Conservation (phyloP, 2,113 vertebrate genomes). For the Tympanuchus pallidicinctus region DNA sequence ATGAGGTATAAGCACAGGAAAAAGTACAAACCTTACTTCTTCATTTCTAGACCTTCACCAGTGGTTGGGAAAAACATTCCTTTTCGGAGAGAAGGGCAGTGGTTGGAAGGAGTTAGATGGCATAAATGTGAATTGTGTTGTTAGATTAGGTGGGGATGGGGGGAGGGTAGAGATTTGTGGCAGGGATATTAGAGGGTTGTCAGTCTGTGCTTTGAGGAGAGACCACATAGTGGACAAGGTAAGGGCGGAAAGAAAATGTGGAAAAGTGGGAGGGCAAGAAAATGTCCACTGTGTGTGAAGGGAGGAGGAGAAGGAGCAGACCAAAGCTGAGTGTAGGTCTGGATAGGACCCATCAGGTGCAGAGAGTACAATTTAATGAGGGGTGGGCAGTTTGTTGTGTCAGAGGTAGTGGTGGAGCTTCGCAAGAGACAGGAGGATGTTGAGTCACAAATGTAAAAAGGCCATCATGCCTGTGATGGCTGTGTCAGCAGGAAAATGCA, state of each 20-base stretch:
- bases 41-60: background rate
- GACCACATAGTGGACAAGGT: background rate
- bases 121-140: background rate
- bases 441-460: background rate
- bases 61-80: background rate
- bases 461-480: background rate
- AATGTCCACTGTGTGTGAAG: background rate
- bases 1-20: background rate
- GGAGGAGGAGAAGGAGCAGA: background rate
- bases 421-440: background rate
- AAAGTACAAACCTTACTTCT: background rate
- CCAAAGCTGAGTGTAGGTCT: background rate
- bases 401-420: rapidly evolving
- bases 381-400: background rate
- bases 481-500: background rate
- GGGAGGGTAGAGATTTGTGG: background rate
- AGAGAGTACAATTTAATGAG: background rate
- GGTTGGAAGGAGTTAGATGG: background rate
- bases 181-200: background rate
- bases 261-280: background rate
- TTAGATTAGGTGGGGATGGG: background rate
- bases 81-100: background rate
- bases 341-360: background rate
- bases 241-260: background rate
- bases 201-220: background rate